Conservation (phyloP, 1,140 invertebrate species). For the Heliconius eleuchia region DNA sequence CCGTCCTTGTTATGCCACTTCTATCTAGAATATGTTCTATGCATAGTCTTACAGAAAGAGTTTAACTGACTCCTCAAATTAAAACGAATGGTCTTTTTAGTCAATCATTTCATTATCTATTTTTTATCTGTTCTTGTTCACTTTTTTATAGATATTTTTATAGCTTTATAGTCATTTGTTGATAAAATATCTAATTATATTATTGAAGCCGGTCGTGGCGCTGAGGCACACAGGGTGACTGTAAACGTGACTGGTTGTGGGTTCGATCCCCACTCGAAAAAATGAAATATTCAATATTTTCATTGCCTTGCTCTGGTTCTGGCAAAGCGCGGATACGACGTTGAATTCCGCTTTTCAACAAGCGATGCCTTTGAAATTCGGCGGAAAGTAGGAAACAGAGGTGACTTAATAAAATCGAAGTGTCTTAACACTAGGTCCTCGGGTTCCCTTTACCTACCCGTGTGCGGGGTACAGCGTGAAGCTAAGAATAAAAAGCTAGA, state of each 20-base stretch:
- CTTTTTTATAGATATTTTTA: background rate
- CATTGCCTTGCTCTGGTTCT: background rate
- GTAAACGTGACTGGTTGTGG: no score
- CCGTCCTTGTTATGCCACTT: background rate
- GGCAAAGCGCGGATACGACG: background rate
- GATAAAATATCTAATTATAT: background rate
- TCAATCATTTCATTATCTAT: background rate
- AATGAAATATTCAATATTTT: no score
- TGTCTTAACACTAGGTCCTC: no score
- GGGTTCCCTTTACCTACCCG: no score
- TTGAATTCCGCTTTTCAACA: background rate
- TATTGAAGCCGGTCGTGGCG: background rate
- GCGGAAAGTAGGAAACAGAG: background rate
- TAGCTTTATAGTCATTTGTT: background rate
- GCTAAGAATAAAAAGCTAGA: no score
- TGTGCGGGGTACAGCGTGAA: no score
- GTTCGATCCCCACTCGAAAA: no score
- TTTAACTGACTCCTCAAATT: conserved; percentile 28
- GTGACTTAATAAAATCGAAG: no score
- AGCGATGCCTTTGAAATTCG: background rate
- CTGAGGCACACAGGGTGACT: no score
- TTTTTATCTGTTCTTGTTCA: background rate
- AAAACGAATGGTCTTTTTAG: conserved; percentile 11
- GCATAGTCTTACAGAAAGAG: background rate
- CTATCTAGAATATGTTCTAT: conserved; percentile 7